Evolutionary conservation across 2,888 invertebrate genomes (phyloP), one percentile per base, ranked within the genome.

Genomic region (Pseudoips prasinana): DNA sequence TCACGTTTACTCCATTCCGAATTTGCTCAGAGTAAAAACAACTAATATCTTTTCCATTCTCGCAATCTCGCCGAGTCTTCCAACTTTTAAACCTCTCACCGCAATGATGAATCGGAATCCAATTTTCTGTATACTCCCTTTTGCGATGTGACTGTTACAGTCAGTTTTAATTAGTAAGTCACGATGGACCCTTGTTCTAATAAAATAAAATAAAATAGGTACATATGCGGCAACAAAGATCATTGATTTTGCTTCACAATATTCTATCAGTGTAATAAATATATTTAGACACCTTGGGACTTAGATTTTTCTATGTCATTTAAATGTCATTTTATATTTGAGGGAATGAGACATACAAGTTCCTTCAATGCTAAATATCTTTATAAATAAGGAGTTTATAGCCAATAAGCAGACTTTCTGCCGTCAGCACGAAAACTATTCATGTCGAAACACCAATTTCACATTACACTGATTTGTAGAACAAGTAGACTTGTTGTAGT

Each of bases 101-200:
- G 40, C 51, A 39, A 37, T 58, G 51, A 60, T 61, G 56, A 67
- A 67, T 56, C 52, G 47, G 51, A 68, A 65, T 63, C 54, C 59
- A 65, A 65, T 69, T 64, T 58, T 57, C 40, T 46, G 35, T 45
- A 35, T 34, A 37, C 30, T 49, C 48, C 47, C 45, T 48, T 51
- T 48, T 47, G 40, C 41, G 39, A 39, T 33, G 32, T 14, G 14
- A 14, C 14, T 14, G n/a, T n/a, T n/a, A n/a, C n/a, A n/a, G 19
- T n/a, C 10, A 20, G 10, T 10, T 10, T 8, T 20, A 20, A 28
- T 10, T 27, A 27, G 19, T 19, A 28, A 28, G 8, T n/a, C 34
- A 30, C 32, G 31, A 32, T 20, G 22, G 35, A 30, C 22, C 22
- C 37, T n/a, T n/a, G n/a, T n/a, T n/a, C n/a, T n/a, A n/a, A n/a